Base-by-base conservation (phyloP, 1,140 invertebrate species). In the Drosophila quadrilineata region DNA sequence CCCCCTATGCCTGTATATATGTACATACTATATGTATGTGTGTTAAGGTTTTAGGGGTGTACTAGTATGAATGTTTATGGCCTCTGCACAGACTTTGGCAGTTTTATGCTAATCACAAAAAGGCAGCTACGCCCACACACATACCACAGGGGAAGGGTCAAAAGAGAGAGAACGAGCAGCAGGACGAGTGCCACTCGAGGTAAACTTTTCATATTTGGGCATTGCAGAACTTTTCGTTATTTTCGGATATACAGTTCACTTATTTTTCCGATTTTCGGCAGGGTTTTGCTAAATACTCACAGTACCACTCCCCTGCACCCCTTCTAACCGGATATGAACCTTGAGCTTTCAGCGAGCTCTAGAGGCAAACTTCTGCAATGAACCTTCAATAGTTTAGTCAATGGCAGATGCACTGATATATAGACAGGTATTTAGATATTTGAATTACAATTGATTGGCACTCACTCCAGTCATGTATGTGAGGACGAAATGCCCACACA, bases 71-170 rank as follows among this genome's bases (percentile, higher is more conserved):
- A 80, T 80, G 75, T 57, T 79, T 79, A 66, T 70, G 65, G 46
- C 50, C 59, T 57, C 22, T 16, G 46, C 46, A 74, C 59, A 70
- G 69, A 79, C 77, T 82, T 85, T 79, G 79, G 79, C 74, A 82
- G 59, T 77, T 82, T 82, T 82, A 82, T 82, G 77, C 77, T 82
- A 82, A 82, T 82, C 77, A 85, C 69, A 79, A 79, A 82, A 85
- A 79, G 65, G 65, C 70, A 76, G 49, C 57, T 33, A 59, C 62
- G 33, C 40, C 52, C 45, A 50, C 35, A 26, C 41, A 28, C 43
- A 45, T 6, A 14, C 22, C n/a, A 24, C 2, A 16, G 3, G 8
- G 9, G 29, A 40, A n/a, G 38, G 54, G 12, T 31, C 49, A 49
- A 40, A 50, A 52, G 46, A 21, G 45, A 31, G 38, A 22, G 6